Base-by-base conservation (phyloP, 1,140 invertebrate genomes). In the Tyrophagus putrescentiae region DNA sequence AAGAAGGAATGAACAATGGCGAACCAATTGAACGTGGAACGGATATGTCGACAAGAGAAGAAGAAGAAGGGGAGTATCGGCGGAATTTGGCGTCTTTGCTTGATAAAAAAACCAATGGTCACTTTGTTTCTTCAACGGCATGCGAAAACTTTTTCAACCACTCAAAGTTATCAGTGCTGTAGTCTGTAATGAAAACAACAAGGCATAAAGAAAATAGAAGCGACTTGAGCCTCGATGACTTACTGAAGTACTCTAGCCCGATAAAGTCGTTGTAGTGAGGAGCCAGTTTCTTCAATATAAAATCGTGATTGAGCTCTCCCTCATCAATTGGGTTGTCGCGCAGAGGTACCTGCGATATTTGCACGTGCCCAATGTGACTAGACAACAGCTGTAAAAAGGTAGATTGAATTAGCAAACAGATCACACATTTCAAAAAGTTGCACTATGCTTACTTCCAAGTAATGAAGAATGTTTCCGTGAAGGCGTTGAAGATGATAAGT, bases 301-400 rank as follows among this genome's bases (percentile, higher is more conserved):
- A 63, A 29, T 48, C 29, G 33, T 60, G 50, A 61, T 63, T 57
- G 9, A 63, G 25, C 41, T 63, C 62, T n/a, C 62, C 62, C 4
- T 21, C 31, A 25, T 56, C 44, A 4, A 63, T 59, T 6, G 62
- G 62, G 42, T 32, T 33, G 48, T 63, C 59, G 39, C 62, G 31
- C 25, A 33, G 21, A 9, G 62, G 62, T 27, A 57, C 53, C 42
- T 63, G 62, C 13, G 62, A 63, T 28, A 63, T 57, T 31, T 63
- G 62, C n/a, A 63, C 52, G 36, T 63, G 62, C 31, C 61, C 61
- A 60, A 59, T 60, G 25, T 42, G 21, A 23, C 31, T 23, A n/a
- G 42, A 57, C 11, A 56, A 36, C 16, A 29, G n/a, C 21, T 54
- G 6, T 31, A 41, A 33, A 31, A n/a, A n/a, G 34, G 39, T 33